Evolutionary conservation across 2,888 invertebrate genomes (phyloP).

Genomic region (Altica lythri): DNA sequence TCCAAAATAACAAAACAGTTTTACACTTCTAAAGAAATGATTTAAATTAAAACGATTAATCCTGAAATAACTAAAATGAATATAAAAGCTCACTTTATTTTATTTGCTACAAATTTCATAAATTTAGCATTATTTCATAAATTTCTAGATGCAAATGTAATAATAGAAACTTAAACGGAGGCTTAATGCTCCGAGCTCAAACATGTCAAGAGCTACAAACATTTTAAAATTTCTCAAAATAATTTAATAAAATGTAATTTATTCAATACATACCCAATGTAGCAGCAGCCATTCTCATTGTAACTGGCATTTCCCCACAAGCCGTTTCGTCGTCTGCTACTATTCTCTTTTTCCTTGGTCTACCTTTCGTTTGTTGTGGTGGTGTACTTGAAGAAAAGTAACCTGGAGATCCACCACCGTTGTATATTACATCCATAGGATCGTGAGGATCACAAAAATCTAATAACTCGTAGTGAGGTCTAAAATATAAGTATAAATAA

Average conservation of each 20-base stretch:
- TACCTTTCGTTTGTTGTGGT: conserved; percentile 73
- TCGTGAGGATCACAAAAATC: conserved; percentile 66
- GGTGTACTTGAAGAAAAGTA: conserved; percentile 67
- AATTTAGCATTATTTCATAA: no score
- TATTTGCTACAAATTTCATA: no score
- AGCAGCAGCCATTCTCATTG: conserved; percentile 72
- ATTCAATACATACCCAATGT: conserved; percentile 67
- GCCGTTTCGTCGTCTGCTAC: conserved; percentile 59
- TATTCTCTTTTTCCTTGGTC: conserved; percentile 80
- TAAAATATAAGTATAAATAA: conserved; percentile 37
- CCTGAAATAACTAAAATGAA: no score
- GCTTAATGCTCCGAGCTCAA: no score
- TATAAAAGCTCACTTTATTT: no score
- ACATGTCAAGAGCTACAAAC: not conserved
- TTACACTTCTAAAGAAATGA: no score
- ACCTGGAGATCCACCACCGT: conserved; percentile 67
- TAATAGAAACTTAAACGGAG: no score
- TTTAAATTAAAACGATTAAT: no score
- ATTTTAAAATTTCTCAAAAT: not conserved
- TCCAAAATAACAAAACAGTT: no score
- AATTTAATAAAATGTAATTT: not conserved
- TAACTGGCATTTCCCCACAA: conserved; percentile 68
- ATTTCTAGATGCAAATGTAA: no score
- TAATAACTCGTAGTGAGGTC: conserved; percentile 72
- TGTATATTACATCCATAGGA: conserved; percentile 64